Conservation (phyloP, 2,113 vertebrate genomes). For the Prinia subflava region DNA sequence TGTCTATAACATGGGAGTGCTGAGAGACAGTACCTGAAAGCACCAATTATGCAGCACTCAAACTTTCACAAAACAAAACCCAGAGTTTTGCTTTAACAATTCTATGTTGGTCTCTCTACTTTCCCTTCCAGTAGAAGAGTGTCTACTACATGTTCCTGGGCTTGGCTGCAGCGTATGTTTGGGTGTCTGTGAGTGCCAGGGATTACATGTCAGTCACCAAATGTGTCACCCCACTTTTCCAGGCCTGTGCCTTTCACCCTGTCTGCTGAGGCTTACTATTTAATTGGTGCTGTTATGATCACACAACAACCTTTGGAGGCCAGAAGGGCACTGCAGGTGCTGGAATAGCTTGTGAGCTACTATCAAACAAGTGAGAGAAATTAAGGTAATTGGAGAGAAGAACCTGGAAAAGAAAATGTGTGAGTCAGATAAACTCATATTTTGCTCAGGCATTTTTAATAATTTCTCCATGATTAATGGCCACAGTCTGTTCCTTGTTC, state of each 20-base stretch:
- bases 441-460: not conserved
- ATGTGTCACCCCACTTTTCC: not conserved
- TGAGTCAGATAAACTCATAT: not conserved
- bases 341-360: not conserved
- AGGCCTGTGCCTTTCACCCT: not conserved
- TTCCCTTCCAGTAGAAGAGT: not conserved
- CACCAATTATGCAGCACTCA: not conserved
- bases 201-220: not conserved
- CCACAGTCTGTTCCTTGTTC: not conserved
- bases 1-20: not conserved
- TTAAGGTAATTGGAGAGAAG: not conserved
- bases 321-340: not conserved
- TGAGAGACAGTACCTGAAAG: not conserved
- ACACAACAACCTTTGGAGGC: not conserved
- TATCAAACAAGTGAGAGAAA: not conserved
- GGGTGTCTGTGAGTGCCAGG: not conserved
- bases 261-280: not conserved
- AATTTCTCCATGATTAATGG: not conserved
- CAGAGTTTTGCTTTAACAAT: not conserved
- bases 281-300: not conserved
- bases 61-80: not conserved
- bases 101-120: not conserved
- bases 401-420: not conserved
- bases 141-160: not conserved
- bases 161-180: not conserved